These are phyloP conservation scores for Apantesis nais DNA, from an alignment of 2,888 invertebrate species.

Conservation along the genomic window DNA sequence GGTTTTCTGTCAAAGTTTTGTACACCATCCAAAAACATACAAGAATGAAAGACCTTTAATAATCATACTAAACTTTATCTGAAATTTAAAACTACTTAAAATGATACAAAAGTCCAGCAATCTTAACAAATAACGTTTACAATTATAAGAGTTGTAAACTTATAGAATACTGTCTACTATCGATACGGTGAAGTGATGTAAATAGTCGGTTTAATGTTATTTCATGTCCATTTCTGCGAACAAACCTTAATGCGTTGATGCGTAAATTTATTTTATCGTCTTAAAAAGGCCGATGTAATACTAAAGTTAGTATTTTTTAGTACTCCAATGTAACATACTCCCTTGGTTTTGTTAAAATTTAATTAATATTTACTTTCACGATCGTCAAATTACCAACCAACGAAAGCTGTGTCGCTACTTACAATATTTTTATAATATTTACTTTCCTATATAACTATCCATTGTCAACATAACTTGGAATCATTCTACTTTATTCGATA, in stretches of 20 bases:
- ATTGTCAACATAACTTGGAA: conserved; percentile 30
- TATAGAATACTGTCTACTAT: neutral
- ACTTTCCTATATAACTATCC: conserved; percentile 32
- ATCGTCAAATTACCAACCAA: neutral
- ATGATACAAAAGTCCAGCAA: neutral
- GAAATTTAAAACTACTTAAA: neutral
- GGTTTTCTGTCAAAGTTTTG: neutral
- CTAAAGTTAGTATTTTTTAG: too few relatives aligned
- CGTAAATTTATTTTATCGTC: too few relatives aligned
- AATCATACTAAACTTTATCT: neutral
- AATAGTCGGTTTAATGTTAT: too few relatives aligned
- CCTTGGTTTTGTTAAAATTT: neutral
- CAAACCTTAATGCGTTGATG: too few relatives aligned
- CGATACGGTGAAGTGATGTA: too few relatives aligned
- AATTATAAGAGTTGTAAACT: too few relatives aligned
- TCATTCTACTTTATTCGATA: conserved; percentile 45
- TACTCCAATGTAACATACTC: too few relatives aligned
- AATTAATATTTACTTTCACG: neutral
- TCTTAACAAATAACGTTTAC: neutral
- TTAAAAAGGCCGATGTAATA: too few relatives aligned
- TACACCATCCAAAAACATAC: neutral
- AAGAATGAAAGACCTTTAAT: neutral
- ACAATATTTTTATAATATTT: neutral
- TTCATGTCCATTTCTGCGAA: too few relatives aligned
- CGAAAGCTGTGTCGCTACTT: neutral